Percentiles rank a stretch among this genome's conserved stretches.
Evolutionary conservation across 2,797 vertebrate genomes (phyloP).

Genomic region (Crenuchus spilurus): DNA sequence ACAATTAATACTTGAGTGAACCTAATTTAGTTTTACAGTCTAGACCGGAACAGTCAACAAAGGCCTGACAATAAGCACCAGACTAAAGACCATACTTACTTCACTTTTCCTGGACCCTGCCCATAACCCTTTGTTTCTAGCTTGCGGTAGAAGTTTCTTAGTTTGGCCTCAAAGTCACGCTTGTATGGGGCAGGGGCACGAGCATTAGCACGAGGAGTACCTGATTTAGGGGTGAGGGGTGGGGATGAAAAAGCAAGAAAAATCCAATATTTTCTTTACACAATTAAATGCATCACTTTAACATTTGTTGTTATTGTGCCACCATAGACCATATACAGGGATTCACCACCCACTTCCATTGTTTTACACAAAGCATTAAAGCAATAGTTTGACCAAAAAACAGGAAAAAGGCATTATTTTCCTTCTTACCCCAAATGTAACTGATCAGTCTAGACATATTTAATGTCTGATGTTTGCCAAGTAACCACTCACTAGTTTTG

Average conservation of each 20-base stretch:
- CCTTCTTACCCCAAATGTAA: not conserved
- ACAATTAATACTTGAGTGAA: too few relatives aligned
- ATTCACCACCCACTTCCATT: not conserved
- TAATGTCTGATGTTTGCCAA: too few relatives aligned
- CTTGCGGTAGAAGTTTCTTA: slow-evolving; percentile 98
- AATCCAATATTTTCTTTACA: not conserved
- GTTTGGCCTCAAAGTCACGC: slow-evolving; percentile 96
- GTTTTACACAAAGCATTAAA: not conserved
- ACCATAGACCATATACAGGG: slow-evolving; percentile 8
- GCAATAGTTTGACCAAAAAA: not conserved
- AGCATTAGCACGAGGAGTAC: slow-evolving; percentile 94
- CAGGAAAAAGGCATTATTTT: not conserved
- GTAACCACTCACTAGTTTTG: too few relatives aligned
- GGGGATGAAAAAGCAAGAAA: not conserved
- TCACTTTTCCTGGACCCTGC: slow-evolving; percentile 96
- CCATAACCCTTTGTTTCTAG: slow-evolving; percentile 97
- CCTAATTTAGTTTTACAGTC: too few relatives aligned
- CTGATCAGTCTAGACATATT: too few relatives aligned
- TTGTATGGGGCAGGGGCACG: slow-evolving; percentile 96
- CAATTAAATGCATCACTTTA: not conserved
- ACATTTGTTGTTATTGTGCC: too few relatives aligned
- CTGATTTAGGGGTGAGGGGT: slow-evolving; percentile 65
- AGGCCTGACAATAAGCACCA: not conserved
- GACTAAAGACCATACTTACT: slow-evolving; percentile 83
- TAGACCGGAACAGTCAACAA: too few relatives aligned